Base-by-base conservation (phyloP, 2,797 vertebrate genomes). In the Prunella strophiata region DNA sequence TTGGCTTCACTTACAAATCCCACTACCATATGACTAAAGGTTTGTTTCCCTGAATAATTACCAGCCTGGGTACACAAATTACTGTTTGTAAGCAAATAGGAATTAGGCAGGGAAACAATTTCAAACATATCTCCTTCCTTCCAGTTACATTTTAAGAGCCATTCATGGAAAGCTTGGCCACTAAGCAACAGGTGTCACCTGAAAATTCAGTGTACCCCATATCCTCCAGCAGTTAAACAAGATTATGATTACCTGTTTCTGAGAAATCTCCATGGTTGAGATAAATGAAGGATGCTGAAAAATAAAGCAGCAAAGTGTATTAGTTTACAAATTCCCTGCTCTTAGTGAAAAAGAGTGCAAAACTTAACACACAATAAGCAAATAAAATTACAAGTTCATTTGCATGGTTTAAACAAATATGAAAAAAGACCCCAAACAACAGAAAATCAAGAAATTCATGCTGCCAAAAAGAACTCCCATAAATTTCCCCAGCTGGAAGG, bases 221-320 rank as follows among this genome's bases (percentile, higher is more conserved):
- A 91, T 32, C 23, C 54, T 40, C 8, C 43, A 80, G 73, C 16
- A 89, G 85, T 86, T 89, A 91, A 85, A 85, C 1, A 45, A 81
- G 12, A 10, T 67, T 73, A 26, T 58, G 59, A 92, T 94, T 98
- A 99, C 99, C 99, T 99, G 99, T 96, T 99, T 99, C 61, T 99
- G 98, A 55, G 99, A 99, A 80, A 99, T 98, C 93, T 99, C 98
- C 98, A 99, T 98, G 74, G 97, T 99, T 15, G 99, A 98, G 93
- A 99, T 98, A 66, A 98, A 94, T 4, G 98, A 98, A 32, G 98
- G 98, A 83, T 97, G 98, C 99, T 99, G 97, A 65, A 98, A 98
- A 90, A 61, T 13, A 12, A 98, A 94, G 62, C 21, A 96, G 36
- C 47, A 45, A 93, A 12, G 7, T 51, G 15, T 2, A 34, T 94